A percentile compares a stretch with the other conserved stretches of the same genome.
These are phyloP conservation scores for Malacosoma neustria DNA, from an alignment of 2,888 invertebrate genomes.

Conservation along the genomic window DNA sequence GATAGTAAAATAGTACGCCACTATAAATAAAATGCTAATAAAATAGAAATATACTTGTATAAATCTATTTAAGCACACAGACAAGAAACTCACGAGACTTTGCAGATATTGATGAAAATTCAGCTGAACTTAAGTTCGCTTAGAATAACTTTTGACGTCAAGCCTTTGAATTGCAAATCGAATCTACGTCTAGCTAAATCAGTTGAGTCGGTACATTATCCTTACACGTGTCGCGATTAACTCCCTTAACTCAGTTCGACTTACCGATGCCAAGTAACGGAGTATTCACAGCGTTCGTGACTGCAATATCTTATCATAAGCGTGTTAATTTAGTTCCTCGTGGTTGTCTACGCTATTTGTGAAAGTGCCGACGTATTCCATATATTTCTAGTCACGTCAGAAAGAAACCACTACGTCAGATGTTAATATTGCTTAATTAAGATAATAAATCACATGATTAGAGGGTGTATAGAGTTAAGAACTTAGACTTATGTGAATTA, in stretches of 20 bases:
- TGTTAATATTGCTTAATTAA: background rate
- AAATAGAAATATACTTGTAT: too few relatives aligned
- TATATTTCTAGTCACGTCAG: background rate
- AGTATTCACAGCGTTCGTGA: slow-evolving; percentile 20
- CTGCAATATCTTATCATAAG: slow-evolving; percentile 21
- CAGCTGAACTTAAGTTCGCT: too few relatives aligned
- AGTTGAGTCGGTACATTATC: slow-evolving; percentile 23
- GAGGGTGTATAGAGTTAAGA: background rate
- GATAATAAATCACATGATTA: background rate
- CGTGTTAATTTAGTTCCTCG: slow-evolving; percentile 16
- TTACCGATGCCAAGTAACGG: slow-evolving; percentile 21
- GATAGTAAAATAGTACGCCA: too few relatives aligned
- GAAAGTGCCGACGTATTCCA: background rate
- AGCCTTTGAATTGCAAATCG: background rate
- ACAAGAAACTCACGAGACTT: too few relatives aligned
- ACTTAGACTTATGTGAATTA: too few relatives aligned
- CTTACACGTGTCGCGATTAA: slow-evolving; percentile 50
- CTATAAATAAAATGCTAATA: too few relatives aligned
- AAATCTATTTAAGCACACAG: too few relatives aligned
- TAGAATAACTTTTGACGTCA: background rate
- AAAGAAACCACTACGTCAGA: background rate
- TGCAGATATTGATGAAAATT: too few relatives aligned
- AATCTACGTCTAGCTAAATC: background rate
- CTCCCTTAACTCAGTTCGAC: slow-evolving; percentile 37
- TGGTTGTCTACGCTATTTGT: background rate